Base-by-base conservation (phyloP, 2,113 vertebrate species). In the Pteronura brasiliensis region DNA sequence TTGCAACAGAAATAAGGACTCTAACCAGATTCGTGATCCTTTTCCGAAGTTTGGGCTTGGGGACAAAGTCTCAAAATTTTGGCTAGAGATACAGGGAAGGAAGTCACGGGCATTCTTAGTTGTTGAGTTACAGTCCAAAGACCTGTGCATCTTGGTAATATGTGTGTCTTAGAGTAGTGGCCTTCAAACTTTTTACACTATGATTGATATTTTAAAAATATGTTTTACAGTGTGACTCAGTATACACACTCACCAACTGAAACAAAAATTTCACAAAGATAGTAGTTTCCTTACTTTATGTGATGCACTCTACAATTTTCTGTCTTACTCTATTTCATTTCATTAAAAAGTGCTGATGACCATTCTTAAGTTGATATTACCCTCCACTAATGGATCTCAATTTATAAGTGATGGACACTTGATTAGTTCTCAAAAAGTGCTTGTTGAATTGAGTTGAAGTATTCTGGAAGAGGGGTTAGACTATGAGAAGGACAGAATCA, bases 1-100 rank as follows among this genome's bases (percentile, higher is more conserved):
- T 23, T 93, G 25, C 15, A 63, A 76, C 72, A 97, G 55, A 95
- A 89, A 15, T 93, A 79, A 93, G 52, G n/a, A 95, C n/a, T 29
- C n/a, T 59, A 93, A 74, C 23, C n/a, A 88, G 81, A 84, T 74
- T 74, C 88, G 39, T 88, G 84, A 86, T 36, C 25, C 7, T 67
- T 94, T n/a, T 29, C 49, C 13, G 69, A 57, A 81, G 31, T 88
- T 87, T 89, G 25, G 31, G 34, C 21, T 92, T 82, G 18, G 72
- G 20, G 17, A 80, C 14, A 92, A 90, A 82, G 69, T 80, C 31
- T 93, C 76, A 81, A 57, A 86, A 61, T 81, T 71, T 84, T 52
- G 42, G 7, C 55, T 90, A 36, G 65, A 85, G 20, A 94, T 74
- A 39, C 25, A 87, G 23, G 25, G 11, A 76, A 3, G 29, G 23